These are phyloP conservation scores for Spinus olivaceus DNA, from an alignment of 2,797 vertebrate species.

Conservation along the genomic window DNA sequence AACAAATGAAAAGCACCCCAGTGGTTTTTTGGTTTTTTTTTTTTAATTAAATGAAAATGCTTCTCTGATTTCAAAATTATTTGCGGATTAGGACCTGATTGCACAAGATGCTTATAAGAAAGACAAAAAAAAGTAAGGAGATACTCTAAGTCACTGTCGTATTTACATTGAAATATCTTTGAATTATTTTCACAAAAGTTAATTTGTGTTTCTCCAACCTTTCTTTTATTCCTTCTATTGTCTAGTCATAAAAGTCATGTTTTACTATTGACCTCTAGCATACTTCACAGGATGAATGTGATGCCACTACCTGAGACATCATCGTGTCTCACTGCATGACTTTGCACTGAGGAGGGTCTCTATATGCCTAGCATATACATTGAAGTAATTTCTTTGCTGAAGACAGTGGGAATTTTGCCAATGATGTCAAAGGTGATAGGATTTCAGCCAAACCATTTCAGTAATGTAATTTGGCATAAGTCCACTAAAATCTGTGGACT, in stretches of 20 bases:
- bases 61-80: neutral
- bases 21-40: neutral
- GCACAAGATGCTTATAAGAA: neutral
- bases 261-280: neutral
- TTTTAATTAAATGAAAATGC: neutral
- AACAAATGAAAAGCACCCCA: neutral
- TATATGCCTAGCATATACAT: neutral
- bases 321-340: neutral
- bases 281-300: neutral
- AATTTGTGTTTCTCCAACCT: neutral
- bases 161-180: neutral
- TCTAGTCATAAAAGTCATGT: neutral
- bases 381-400: slow-evolving; percentile 18
- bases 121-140: neutral
- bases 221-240: neutral
- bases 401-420: neutral
- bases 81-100: neutral
- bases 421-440: slow-evolving; percentile 4
- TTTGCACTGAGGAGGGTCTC: neutral
- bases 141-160: neutral
- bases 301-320: neutral
- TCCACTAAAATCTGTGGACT: slow-evolving; percentile 37
- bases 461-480: slow-evolving; percentile 36
- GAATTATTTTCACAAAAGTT: neutral
- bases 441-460: slow-evolving; percentile 34